Conservation (phyloP, 2,888 invertebrate species). For the Odontothrips loti region DNA sequence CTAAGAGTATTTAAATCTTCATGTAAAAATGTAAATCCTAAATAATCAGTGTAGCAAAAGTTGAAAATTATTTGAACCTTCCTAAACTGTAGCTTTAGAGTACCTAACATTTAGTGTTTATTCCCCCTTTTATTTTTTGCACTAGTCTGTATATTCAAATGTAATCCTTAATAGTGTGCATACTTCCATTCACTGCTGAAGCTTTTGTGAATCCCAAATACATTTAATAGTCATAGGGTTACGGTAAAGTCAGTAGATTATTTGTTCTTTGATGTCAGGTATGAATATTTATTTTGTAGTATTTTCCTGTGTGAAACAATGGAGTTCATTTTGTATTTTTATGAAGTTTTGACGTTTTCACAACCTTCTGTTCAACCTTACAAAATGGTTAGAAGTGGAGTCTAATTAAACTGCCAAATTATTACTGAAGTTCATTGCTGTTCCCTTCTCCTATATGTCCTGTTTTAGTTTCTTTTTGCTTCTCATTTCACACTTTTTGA, state of each 20-base stretch:
- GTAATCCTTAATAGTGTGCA: no score
- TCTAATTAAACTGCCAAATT: not conserved
- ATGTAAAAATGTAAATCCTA: no score
- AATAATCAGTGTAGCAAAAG: no score
- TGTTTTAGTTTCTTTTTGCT: not conserved
- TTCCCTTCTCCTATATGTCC: not conserved
- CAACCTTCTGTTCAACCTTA: not conserved
- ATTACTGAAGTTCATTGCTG: not conserved
- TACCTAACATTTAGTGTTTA: no score
- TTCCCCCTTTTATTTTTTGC: no score
- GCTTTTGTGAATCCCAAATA: not conserved
- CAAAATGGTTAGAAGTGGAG: not conserved
- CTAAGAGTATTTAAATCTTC: no score
- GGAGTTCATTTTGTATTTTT: conserved; percentile 7
- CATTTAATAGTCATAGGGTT: not conserved
- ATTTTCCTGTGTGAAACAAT: not conserved
- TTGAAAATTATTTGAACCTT: no score
- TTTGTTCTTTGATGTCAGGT: not conserved
- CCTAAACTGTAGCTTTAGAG: no score
- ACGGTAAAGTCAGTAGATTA: conserved; percentile 1
- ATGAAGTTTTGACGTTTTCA: not conserved
- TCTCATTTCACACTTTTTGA: not conserved
- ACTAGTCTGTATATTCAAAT: no score
- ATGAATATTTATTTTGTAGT: conserved; percentile 15
- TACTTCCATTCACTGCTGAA: no score